Evolutionary conservation across 2,797 vertebrate species (phyloP), one percentile per base, ranked within the genome.

Genomic region (Rhynchonycteris naso): DNA sequence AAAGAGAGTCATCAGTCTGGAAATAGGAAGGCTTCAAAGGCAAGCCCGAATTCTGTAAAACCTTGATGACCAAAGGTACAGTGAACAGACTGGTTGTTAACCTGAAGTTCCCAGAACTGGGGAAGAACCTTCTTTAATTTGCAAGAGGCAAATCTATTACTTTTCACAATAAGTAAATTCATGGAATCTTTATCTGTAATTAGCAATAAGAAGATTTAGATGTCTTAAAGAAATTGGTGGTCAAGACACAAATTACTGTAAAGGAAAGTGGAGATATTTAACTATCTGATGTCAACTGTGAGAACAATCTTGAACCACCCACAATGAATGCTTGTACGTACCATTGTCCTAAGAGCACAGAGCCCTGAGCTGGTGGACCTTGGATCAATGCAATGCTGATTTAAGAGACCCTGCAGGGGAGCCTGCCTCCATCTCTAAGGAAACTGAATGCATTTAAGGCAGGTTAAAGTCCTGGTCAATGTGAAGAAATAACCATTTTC

Each of bases 321-420:
- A 16, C 18, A 2, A 47, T 4, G 1, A 2, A 3, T 18, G 11
- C 43, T 18, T 3, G 1, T 6, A 12, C 9, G 1, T 6, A 12
- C 9, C 13, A 1, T 35, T 14, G 7, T 30, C 0, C 11, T 2
- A 38, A 26, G n/a, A 47, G 18, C 61, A 24, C 18, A 22, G 24
- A 12, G 18, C 19, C 18, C 30, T 26, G 21, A 7, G 66, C 11
- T 19, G 35, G 13, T 63, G 59, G 28, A 26, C 38, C 69, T 33
- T 2, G 6, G 61, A 79, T 35, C 61, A 56, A 56, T 50, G 54
- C 1, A 1, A 22, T 28, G 24, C 47, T 18, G 26, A 43, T 72
- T 84, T 0, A 7, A 19, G 69, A 72, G 28, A 19, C 26, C 52
- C 33, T 0, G 1, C 26, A 38, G 26, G 35, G 52, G 38, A 38